A percentile compares a stretch with the other conserved stretches of the same genome.
Evolutionary conservation across 2,797 vertebrate species (phyloP).

Genomic region (Mionectes olivaceus): DNA sequence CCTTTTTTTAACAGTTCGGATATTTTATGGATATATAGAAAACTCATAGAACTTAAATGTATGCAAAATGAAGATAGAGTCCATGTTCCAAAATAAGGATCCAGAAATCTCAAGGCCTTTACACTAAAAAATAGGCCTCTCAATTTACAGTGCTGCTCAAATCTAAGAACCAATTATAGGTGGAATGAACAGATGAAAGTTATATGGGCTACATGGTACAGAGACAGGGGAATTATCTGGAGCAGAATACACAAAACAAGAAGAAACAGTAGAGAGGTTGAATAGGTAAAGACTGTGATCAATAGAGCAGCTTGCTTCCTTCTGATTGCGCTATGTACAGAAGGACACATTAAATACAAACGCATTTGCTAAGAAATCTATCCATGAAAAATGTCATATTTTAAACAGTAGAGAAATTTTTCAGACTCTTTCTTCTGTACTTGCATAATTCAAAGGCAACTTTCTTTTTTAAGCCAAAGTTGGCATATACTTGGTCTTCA

Average conservation of each 20-base stretch:
- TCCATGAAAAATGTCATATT: not conserved
- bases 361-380: not conserved
- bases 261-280: not conserved
- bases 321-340: not conserved
- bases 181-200: not conserved
- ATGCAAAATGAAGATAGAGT: not conserved
- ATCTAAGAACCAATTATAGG: not conserved
- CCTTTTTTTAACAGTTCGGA: not conserved
- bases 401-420: constrained; percentile 11
- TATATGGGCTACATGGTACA: not conserved
- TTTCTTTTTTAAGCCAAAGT: constrained; percentile 1
- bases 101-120: not conserved
- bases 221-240: not conserved
- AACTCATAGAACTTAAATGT: not conserved
- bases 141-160: not conserved
- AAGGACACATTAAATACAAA: not conserved
- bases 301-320: not conserved
- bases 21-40: not conserved
- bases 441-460: not conserved
- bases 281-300: not conserved
- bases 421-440: not conserved
- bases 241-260: not conserved
- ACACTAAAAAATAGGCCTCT: not conserved
- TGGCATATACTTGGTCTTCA: constrained; percentile 32
- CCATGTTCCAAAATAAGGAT: not conserved